Conservation (phyloP, 2,113 vertebrate genomes). For the Salvelinus namaycush region DNA sequence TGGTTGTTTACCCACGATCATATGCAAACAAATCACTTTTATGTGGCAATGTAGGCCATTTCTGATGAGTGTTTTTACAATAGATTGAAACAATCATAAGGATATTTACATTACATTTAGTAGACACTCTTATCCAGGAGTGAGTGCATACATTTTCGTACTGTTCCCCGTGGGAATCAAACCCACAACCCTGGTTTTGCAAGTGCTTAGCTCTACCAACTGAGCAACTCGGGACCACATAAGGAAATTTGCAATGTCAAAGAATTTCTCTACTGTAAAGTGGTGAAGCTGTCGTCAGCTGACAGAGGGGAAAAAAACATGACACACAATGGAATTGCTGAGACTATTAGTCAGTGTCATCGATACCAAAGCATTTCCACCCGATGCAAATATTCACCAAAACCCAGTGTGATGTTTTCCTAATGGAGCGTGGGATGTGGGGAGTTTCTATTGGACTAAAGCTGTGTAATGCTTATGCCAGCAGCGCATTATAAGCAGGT, state of each 20-base stretch:
- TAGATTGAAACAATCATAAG: neutral
- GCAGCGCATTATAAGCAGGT: conserved; percentile 12
- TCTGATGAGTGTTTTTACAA: neutral
- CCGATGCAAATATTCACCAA: neutral
- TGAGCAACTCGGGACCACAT: no score
- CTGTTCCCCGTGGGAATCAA: no score
- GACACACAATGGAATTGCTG: neutral
- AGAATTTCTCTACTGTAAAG: neutral
- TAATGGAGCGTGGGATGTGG: conserved; percentile 10
- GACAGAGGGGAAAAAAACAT: neutral
- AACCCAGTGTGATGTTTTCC: conserved; percentile 3
- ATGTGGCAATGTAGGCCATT: neutral
- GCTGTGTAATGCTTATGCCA: conserved; percentile 13
- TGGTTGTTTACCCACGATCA: neutral
- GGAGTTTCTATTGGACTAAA: neutral
- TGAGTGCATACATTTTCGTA: no score
- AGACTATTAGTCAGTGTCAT: neutral
- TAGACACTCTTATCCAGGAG: no score
- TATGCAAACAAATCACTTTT: neutral
- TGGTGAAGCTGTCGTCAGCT: neutral
- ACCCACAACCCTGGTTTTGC: no score
- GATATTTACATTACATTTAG: no score
- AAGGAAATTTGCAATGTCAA: neutral
- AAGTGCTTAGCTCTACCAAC: no score
- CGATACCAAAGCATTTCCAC: neutral